Evolutionary conservation across 2,888 invertebrate species (phyloP).

Genomic region (Myopa testacea): DNA sequence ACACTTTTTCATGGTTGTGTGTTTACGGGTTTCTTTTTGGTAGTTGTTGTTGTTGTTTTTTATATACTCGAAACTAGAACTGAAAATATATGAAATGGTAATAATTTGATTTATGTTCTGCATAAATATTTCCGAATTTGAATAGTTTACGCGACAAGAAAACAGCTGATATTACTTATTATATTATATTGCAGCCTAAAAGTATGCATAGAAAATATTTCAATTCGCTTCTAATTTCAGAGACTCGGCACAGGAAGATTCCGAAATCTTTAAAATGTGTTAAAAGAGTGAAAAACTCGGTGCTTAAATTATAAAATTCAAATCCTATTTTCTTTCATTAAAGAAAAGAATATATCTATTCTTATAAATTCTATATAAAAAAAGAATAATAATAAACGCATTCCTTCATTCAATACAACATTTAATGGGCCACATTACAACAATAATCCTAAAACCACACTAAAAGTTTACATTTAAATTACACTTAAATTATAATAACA

Average conservation of each 20-base stretch:
- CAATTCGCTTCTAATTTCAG: not conserved
- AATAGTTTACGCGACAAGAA: conserved; percentile 18
- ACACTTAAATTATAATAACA: not conserved
- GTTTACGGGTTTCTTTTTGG: not conserved
- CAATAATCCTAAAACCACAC: too few species aligned
- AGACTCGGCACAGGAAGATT: not conserved
- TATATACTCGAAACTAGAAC: conserved; percentile 5
- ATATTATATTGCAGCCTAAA: conserved; percentile 20
- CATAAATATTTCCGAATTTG: conserved; percentile 18
- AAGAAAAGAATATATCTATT: too few species aligned
- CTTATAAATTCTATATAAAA: too few species aligned
- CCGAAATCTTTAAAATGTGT: not conserved
- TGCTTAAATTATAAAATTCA: too few species aligned
- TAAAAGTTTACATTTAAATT: too few species aligned
- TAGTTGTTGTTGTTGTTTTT: conserved; percentile 1
- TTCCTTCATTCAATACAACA: too few species aligned
- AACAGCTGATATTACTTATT: not conserved
- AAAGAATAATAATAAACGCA: not conserved
- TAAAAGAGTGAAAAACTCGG: not conserved
- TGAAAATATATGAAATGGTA: conserved; percentile 19
- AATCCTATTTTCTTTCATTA: too few species aligned
- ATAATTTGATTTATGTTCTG: conserved; percentile 37
- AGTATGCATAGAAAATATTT: conserved; percentile 26
- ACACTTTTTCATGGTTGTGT: too few species aligned
- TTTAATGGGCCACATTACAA: too few species aligned